phyloP scores from a whole-genome alignment of 1,140 invertebrate species.

The Caenorhabditis brenneri region DNA sequence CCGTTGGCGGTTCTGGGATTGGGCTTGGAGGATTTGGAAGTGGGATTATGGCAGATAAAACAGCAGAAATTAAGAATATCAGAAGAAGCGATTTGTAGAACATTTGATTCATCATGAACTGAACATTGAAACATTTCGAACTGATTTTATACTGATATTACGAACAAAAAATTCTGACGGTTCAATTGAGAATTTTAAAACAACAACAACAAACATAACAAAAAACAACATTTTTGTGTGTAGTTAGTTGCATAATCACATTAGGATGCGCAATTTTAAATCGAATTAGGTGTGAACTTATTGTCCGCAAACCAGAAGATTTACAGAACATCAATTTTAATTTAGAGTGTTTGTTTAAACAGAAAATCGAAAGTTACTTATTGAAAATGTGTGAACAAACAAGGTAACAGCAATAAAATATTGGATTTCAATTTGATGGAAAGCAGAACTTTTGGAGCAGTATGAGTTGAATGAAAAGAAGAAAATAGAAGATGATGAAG shows the following conservation, averaged over 20 bases:
- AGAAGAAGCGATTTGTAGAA: neutral
- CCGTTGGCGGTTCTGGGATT: neutral
- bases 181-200: too few relatives aligned
- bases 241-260: neutral
- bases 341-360: neutral
- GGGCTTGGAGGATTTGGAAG: neutral
- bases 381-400: neutral
- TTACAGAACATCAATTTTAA: neutral
- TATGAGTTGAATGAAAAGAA: neutral
- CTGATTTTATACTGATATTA: neutral
- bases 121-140: neutral
- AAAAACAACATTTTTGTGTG: neutral
- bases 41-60: neutral
- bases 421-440: neutral
- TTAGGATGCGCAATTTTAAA: neutral
- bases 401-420: neutral
- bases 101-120: neutral
- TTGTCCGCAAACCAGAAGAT: neutral
- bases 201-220: neutral
- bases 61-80: neutral
- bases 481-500: neutral
- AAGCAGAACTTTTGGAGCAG: neutral
- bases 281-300: slow-evolving; percentile 10
- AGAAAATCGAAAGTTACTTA: neutral
- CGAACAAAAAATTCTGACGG: neutral